Conservation (phyloP, 2,113 vertebrate species). For the Neogobius melanostomus region DNA sequence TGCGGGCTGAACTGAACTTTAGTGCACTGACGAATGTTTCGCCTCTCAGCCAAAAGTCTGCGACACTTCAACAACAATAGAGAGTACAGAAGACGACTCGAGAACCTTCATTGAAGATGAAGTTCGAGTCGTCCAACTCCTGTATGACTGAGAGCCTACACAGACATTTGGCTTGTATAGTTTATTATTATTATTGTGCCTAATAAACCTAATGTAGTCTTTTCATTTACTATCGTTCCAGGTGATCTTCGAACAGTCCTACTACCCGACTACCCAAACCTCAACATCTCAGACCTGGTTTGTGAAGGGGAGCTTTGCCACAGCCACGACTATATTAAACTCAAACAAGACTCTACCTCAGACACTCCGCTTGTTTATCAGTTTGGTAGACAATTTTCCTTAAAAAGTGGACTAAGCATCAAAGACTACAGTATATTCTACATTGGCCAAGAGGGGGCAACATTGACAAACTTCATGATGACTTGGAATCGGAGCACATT, state of each 20-base stretch:
- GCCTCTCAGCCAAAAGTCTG: no score
- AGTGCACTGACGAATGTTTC: no score
- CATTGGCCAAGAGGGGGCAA: slow-evolving; percentile 82
- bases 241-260: slow-evolving; percentile 73
- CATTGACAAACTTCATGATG: slow-evolving; percentile 90
- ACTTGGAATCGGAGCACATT: slow-evolving; percentile 88
- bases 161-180: no score
- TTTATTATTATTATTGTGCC: not conserved
- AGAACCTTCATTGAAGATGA: no score
- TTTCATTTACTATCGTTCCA: slow-evolving; percentile 38
- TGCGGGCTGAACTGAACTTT: no score
- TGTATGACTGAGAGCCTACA: no score
- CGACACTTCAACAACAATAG: no score
- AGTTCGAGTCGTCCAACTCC: no score
- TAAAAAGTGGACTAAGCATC: slow-evolving; percentile 62
- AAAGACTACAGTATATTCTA: slow-evolving; percentile 86
- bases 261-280: slow-evolving; percentile 75
- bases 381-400: slow-evolving; percentile 79
- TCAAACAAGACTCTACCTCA: not conserved
- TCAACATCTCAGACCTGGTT: slow-evolving; percentile 76
- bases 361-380: slow-evolving; percentile 54
- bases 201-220: not conserved
- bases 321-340: slow-evolving; percentile 31
- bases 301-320: slow-evolving; percentile 58
- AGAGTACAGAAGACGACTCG: no score